Conservation (phyloP, 2,797 vertebrate species). For the Poecilia wingei region DNA sequence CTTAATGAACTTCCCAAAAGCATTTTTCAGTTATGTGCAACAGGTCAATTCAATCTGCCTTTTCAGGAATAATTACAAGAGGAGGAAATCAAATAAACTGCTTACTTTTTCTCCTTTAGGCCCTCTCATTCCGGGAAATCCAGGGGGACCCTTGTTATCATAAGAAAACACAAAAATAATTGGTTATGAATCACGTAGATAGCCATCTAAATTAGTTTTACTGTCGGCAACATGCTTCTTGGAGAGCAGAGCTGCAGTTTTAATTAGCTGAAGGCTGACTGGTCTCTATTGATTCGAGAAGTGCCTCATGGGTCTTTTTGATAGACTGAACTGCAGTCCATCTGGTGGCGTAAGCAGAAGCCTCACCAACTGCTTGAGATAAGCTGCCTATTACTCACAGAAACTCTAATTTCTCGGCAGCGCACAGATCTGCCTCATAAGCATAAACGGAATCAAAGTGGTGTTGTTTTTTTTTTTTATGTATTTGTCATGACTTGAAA, state of each 20-base stretch:
- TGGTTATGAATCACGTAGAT: slow-evolving; percentile 39
- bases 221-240: slow-evolving; percentile 48
- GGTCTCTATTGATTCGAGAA: slow-evolving; percentile 71
- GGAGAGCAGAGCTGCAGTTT: slow-evolving; percentile 57
- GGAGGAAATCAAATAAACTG: slow-evolving; percentile 35
- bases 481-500: slow-evolving; percentile 27
- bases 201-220: slow-evolving; percentile 47
- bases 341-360: slow-evolving; percentile 31
- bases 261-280: slow-evolving; percentile 74
- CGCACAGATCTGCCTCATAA: not conserved
- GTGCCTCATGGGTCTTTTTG: slow-evolving; percentile 47
- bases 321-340: slow-evolving; percentile 43
- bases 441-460: slow-evolving; percentile 8
- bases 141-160: slow-evolving; percentile 87
- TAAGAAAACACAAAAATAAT: slow-evolving; percentile 26
- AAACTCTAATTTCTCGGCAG: slow-evolving; percentile 12
- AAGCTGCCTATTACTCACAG: slow-evolving; percentile 26
- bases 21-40: slow-evolving; percentile 49
- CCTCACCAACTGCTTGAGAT: slow-evolving; percentile 19
- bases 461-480: not conserved
- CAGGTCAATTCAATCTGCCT: slow-evolving; percentile 44
- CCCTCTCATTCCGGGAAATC: slow-evolving; percentile 90
- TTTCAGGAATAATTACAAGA: slow-evolving; percentile 36
- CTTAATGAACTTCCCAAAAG: slow-evolving; percentile 56
- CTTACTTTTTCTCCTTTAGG: slow-evolving; percentile 96